phyloP scores from a whole-genome alignment of 2,113 vertebrate genomes.

The Sphyrna mokarran region DNA sequence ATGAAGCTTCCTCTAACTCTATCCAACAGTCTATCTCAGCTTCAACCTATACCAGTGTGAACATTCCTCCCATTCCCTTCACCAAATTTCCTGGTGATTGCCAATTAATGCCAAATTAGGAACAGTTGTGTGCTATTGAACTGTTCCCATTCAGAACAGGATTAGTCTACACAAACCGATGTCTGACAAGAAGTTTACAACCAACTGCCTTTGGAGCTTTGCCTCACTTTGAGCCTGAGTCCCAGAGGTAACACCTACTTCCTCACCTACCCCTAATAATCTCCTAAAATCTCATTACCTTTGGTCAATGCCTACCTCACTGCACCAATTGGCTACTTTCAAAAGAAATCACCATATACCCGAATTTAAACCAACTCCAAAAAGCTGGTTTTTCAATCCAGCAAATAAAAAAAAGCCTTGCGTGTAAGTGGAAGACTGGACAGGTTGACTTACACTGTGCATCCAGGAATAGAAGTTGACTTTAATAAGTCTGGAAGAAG shows the following conservation, averaged over 20 bases:
- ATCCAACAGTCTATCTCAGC: background rate
- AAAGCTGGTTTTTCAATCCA: background rate
- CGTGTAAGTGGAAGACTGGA: background rate
- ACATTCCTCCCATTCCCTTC: background rate
- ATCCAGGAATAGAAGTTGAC: too few species aligned
- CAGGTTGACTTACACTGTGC: background rate
- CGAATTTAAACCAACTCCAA: background rate
- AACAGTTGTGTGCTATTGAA: background rate
- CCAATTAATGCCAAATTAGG: background rate
- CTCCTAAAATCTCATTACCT: background rate
- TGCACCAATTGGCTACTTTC: too few species aligned
- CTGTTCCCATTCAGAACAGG: background rate
- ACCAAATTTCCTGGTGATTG: background rate
- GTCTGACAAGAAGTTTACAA: background rate
- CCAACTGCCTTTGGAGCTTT: background rate
- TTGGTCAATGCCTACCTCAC: background rate
- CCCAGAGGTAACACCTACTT: background rate
- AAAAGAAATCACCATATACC: too few species aligned
- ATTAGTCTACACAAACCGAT: background rate
- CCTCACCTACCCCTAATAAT: background rate
- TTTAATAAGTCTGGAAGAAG: too few species aligned
- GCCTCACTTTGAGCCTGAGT: background rate
- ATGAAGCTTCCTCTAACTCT: background rate
- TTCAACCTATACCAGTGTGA: background rate
- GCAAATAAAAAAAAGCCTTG: background rate